Evolutionary conservation across 1,140 invertebrate species (phyloP), one percentile per base, ranked within the genome.

Genomic region (Drosophila sulfurigaster): DNA sequence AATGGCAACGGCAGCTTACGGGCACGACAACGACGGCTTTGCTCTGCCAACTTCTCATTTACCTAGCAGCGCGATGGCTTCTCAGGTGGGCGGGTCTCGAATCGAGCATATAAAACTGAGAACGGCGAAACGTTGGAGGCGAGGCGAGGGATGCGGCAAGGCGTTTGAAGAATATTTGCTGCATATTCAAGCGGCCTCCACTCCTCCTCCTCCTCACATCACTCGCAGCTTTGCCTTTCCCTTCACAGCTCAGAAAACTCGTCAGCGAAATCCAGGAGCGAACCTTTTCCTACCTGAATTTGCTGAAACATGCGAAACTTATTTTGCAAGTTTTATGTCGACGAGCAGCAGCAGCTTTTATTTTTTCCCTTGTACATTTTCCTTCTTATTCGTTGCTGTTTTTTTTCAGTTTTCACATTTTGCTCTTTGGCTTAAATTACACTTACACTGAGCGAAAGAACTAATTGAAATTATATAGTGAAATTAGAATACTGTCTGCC

Each of bases 311-410:
- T 89, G 85, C 81, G 85, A 89, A 88, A 88, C 85, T 88, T 89
- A 88, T 88, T 88, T 89, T 88, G 78, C 85, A 88, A 88, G 85
- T 88, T 88, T 88, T 88, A 87, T 87, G 83, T 88, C 70, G 72
- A 87, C 79, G 67, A 88, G 80, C 68, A 60, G 79, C 75, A 81
- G 82, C 49, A 54, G 62, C 79, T 87, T 83, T 89, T 88, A 78
- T 88, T 89, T 89, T 87, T 81, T 62, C 54, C 67, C 78, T 73
- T 75, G 64, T 71, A 80, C 83, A 72, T 80, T 88, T 62, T 56
- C 43, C 28, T 72, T 15, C 35, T 57, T 16, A 32, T 57, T 38
- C 52, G 8, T 41, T 15, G n/a, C 52, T 16, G 30, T 75, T 72
- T 77, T 89, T 88, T 85, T 85, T 62, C 74, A 88, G 78, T 81